Evolutionary conservation across 2,113 vertebrate species (phyloP).

Genomic region (Willisornis vidua): DNA sequence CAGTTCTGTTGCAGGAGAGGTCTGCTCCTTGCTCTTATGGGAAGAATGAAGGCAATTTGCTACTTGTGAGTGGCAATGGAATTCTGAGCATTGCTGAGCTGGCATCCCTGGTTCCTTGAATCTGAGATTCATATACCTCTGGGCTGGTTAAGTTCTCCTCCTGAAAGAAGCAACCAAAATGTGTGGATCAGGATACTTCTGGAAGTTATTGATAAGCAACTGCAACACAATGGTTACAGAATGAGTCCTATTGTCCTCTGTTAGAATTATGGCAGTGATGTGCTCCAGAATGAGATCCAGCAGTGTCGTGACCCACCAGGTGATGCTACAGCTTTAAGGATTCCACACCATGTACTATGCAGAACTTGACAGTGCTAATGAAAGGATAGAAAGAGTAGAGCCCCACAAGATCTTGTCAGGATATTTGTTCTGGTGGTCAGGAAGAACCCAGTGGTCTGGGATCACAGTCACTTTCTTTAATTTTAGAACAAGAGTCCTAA

Average conservation of each 20-base stretch:
- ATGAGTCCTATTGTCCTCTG: rapidly evolving
- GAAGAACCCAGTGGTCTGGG: background rate
- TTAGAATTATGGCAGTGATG: background rate
- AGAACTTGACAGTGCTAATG: background rate
- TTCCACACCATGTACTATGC: background rate
- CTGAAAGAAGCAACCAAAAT: background rate
- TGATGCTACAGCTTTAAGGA: background rate
- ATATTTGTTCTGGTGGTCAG: background rate
- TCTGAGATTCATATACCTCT: background rate
- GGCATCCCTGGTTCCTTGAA: background rate
- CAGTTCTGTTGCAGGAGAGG: background rate
- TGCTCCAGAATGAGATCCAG: background rate
- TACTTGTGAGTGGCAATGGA: background rate
- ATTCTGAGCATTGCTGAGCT: background rate
- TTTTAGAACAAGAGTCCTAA: background rate
- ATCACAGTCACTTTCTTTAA: background rate
- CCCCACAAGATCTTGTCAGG: background rate
- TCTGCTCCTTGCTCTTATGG: background rate
- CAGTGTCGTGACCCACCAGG: background rate
- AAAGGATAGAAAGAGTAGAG: background rate
- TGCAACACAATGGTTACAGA: background rate
- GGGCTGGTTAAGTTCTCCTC: background rate
- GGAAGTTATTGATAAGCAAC: background rate
- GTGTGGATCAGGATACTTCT: background rate
- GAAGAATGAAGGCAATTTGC: background rate